These are phyloP conservation scores for Hippocampus kuda DNA, from an alignment of 2,797 vertebrate species.

Conservation along the genomic window DNA sequence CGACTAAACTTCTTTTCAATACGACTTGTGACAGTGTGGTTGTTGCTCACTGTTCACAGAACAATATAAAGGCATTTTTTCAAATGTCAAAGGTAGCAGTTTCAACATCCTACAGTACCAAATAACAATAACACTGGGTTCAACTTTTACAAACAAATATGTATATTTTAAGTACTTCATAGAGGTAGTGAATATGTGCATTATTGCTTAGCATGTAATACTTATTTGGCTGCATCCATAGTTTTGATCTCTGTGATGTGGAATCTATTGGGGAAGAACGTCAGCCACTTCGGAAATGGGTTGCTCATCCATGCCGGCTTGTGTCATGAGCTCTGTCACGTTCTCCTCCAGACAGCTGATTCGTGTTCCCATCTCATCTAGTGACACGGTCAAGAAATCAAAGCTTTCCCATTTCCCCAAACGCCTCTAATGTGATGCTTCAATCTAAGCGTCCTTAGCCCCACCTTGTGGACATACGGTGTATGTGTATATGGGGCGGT, in stretches of 20 bases:
- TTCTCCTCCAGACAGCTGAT: slow-evolving; percentile 76
- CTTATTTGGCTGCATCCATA: neutral
- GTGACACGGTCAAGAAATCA: slow-evolving; percentile 69
- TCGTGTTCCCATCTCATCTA: slow-evolving; percentile 79
- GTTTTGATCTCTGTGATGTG: neutral
- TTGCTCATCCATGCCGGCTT: slow-evolving; percentile 71
- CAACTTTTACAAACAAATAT: neutral
- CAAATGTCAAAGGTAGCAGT: neutral
- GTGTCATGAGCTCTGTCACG: slow-evolving; percentile 73
- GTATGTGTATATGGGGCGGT: neutral
- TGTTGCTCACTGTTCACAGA: neutral
- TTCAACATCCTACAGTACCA: too few relatives aligned
- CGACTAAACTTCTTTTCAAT: neutral
- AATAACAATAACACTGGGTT: neutral
- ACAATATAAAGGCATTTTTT: neutral
- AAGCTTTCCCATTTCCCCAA: neutral
- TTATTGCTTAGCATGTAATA: neutral
- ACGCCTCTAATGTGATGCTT: neutral
- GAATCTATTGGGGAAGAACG: neutral
- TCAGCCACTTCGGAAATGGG: slow-evolving; percentile 47
- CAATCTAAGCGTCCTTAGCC: neutral
- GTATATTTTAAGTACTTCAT: neutral
- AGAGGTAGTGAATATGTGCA: neutral
- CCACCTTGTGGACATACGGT: neutral
- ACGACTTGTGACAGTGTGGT: neutral